Evolutionary conservation across 92 coral and sea anemone genomes (phyloP).

Genomic region (Porites rus): DNA sequence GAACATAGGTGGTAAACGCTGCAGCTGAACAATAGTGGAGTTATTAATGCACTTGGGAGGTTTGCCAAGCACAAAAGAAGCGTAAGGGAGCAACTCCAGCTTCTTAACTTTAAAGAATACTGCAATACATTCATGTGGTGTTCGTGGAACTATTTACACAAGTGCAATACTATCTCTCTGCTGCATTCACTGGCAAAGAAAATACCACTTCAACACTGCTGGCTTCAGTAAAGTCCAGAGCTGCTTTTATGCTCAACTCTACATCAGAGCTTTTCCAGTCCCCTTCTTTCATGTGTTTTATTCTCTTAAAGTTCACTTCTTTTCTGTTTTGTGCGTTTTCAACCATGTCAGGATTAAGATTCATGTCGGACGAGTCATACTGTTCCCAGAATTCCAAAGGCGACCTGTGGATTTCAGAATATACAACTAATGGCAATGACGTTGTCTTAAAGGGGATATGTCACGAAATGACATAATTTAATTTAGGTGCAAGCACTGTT

Average conservation of each 20-base stretch:
- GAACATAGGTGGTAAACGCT: too few relatives aligned
- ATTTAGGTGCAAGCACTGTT: background rate
- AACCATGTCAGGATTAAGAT: conserved; percentile 58
- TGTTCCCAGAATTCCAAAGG: conserved; percentile 71
- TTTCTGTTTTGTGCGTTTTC: conserved; percentile 40
- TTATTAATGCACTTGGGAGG: too few relatives aligned
- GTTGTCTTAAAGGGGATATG: too few relatives aligned
- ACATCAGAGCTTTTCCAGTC: conserved; percentile 58
- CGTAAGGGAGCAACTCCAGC: too few relatives aligned
- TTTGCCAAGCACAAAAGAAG: too few relatives aligned
- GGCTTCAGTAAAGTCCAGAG: conserved; percentile 64
- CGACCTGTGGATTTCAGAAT: conserved; percentile 43
- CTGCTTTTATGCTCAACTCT: conserved; percentile 39
- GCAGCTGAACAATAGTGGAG: too few relatives aligned
- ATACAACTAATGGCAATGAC: too few relatives aligned
- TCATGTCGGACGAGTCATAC: conserved; percentile 71
- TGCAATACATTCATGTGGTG: too few relatives aligned
- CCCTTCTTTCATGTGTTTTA: conserved; percentile 34
- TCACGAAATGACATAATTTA: too few relatives aligned
- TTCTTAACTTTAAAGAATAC: too few relatives aligned
- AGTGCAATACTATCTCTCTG: background rate
- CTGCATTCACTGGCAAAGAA: conserved; percentile 19
- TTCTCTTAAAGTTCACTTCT: conserved; percentile 47
- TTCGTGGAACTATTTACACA: too few relatives aligned
- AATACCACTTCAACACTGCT: conserved; percentile 25